Evolutionary conservation across 2,797 vertebrate genomes (phyloP).

Genomic region (Phataginus tetradactyla): DNA sequence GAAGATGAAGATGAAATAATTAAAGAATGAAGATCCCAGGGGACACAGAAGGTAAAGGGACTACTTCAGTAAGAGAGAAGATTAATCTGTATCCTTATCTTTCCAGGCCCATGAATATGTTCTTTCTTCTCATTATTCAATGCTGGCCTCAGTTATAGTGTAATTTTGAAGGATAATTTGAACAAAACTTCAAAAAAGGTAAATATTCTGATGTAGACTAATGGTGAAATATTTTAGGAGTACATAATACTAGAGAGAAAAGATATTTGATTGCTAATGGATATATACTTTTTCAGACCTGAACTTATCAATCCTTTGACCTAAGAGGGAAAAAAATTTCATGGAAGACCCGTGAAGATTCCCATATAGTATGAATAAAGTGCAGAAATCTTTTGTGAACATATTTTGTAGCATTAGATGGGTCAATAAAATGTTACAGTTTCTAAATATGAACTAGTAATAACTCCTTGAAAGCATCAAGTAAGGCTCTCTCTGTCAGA

Average conservation of each 20-base stretch:
- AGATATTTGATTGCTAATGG: background rate
- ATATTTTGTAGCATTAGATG: background rate
- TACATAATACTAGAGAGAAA: background rate
- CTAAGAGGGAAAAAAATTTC: background rate
- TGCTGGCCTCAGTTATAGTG: background rate
- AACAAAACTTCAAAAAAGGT: background rate
- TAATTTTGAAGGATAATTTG: background rate
- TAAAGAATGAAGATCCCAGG: background rate
- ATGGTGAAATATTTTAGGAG: background rate
- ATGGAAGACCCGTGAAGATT: background rate
- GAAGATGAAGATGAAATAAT: background rate
- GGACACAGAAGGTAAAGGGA: background rate
- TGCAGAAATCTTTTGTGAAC: constrained; percentile 10
- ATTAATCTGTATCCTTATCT: background rate
- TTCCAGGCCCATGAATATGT: background rate
- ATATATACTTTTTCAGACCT: background rate
- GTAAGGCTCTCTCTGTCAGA: background rate
- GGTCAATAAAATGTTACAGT: background rate
- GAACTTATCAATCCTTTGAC: background rate
- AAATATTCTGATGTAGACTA: background rate
- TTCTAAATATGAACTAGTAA: background rate
- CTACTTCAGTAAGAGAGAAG: background rate
- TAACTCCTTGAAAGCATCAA: background rate
- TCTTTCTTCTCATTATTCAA: background rate
- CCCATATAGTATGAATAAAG: background rate